Evolutionary conservation across 2,797 vertebrate species (phyloP), one percentile per base, ranked within the genome.

Genomic region (Phrynocephalus guinanensis): DNA sequence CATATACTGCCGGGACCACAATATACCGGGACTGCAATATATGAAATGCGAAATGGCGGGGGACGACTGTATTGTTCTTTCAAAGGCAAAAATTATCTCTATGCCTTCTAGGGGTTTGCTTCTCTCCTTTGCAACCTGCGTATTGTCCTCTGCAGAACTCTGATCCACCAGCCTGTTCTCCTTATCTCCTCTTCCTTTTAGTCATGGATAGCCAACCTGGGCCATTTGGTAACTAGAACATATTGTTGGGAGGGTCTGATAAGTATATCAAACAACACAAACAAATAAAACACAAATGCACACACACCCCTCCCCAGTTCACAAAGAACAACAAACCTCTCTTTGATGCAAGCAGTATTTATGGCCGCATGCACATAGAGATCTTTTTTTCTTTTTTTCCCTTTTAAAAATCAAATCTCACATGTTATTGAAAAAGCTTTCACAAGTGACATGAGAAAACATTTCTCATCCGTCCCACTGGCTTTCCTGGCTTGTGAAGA

Each of bases 81-180:
- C 87, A 72, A 94, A 91, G 85, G 92, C 88, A 87, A 87, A 85
- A 93, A 92, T 95, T 92, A 94, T 91, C 88, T 93, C 88, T 86
- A 3, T 88, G 87, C 92, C 92, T 93, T 83, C 89, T 92, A 85
- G 78, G 87, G 89, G 89, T 91, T 93, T 92, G 87, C 87, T 91
- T 94, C 95, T 95, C 93, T 95, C 91, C 93, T 93, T 93, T 93
- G 90, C 91, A 94, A 93, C 92, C 91, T 94, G 89, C 90, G 90
- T 91, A 94, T 93, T 92, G 91, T 94, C 92, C 91, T 95, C 92
- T 91, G 63, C 87, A 79, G 92, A 92, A 94, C 94, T 92, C 92
- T 93, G 93, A 94, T 94, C 90, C 92, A 88, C 75, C 90, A 92
- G 89, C 81, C 88, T 84, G 79, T 92, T 93, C 91, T 93, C 89